Evolutionary conservation across 2,113 vertebrate genomes (phyloP), one percentile per base, ranked within the genome.

Genomic region (Anarrhichthys ocellatus): DNA sequence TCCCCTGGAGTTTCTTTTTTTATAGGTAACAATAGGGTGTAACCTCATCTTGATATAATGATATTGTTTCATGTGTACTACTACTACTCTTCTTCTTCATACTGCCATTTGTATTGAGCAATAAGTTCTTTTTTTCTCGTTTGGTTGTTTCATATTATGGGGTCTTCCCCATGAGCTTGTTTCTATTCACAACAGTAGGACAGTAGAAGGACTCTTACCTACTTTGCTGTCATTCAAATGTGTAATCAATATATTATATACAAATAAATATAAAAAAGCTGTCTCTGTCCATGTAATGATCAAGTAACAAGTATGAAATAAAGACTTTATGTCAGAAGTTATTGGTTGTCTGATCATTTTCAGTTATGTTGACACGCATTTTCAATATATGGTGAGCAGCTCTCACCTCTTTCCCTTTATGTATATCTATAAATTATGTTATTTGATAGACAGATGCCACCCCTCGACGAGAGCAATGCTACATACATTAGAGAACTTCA

Each of bases 31-130:
- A 70, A 29, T 84, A 89, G 83, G 29, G 6, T 91, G 72, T 87
- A 72, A 81, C 62, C 59, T 90, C 73, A 82, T 91, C 69, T 88
- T 82, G 80, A 73, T 93, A 82, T 88, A 80, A 91, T 82, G 50
- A 80, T 81, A 91, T 88, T 91, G 86, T 59, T 89, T 91, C 62
- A 42, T 86, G 91, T 94, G 87, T 92, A 76, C 38, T 92, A 88
- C 82, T 89, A 78, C 69, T 89, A 76, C 61, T 84, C 48, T 70
- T 88, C 40, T 90, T 76, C 88, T 86, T 87, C 77, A 85, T 91
- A 89, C 91, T 91, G 87, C 89, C 89, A 89, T 94, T 94, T 95
- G 85, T 94, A 94, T 91, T 91, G 84, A 96, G 95, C 94, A 95
- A 95, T 95, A 96, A 92, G 86, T 94, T 92, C 29, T 87, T 82